Percentiles rank a stretch among this genome's conserved stretches.
Conservation (phyloP, 2,113 vertebrate species). For the Crotalus helleri region DNA sequence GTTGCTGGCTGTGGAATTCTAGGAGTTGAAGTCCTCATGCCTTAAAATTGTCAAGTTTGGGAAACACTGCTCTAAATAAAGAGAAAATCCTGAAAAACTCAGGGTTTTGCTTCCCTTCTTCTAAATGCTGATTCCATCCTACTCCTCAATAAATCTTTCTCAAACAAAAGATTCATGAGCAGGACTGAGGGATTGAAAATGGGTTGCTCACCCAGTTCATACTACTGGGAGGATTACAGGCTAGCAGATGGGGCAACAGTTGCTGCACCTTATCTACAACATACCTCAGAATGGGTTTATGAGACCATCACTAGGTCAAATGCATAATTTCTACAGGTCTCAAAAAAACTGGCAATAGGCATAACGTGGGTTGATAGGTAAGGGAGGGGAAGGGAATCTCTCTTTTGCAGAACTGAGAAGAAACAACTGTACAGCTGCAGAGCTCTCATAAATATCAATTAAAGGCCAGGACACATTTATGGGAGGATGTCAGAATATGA, state of each 20-base stretch:
- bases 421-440: not conserved
- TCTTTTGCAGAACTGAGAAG: not conserved
- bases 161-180: not conserved
- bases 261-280: not conserved
- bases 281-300: not conserved
- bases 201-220: not conserved
- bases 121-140: not conserved
- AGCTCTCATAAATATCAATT: not conserved
- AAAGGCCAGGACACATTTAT: not conserved
- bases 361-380: not conserved
- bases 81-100: not conserved
- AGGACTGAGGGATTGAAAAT: not conserved
- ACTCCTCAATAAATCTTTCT: not conserved
- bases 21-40: too few species aligned
- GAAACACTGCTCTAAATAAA: not conserved
- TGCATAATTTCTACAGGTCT: not conserved
- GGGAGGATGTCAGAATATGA: not conserved
- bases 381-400: not conserved
- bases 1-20: too few species aligned
- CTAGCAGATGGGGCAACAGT: not conserved
- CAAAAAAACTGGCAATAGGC: not conserved
- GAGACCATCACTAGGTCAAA: not conserved
- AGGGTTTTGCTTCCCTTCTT: not conserved
- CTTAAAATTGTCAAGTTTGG: too few species aligned
- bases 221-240: not conserved